These are phyloP conservation scores for Drosophila obscura DNA, from an alignment of 1,140 invertebrate genomes.

Conservation along the genomic window DNA sequence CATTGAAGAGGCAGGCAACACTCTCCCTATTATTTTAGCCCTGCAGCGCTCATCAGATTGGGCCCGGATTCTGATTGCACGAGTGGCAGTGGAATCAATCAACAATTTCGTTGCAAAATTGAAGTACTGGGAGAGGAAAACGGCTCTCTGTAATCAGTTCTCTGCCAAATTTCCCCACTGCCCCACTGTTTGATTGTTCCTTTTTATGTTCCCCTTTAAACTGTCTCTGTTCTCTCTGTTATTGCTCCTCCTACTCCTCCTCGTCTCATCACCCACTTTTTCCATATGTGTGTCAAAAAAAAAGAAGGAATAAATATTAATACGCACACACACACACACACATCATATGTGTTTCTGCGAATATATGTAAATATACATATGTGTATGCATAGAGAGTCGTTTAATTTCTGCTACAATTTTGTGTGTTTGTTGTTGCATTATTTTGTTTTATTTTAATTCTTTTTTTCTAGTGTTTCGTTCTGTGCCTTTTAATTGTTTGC, in stretches of 20 bases:
- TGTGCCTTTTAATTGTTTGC: constrained; percentile 79
- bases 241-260: no score
- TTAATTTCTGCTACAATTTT: constrained; percentile 62
- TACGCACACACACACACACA: constrained; percentile 19
- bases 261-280: not conserved
- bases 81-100: no score
- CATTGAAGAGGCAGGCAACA: no score
- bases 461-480: constrained; percentile 60
- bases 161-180: not conserved
- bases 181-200: constrained; percentile 2
- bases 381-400: constrained; percentile 31
- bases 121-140: not conserved
- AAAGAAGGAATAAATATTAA: constrained; percentile 53
- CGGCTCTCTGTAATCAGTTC: constrained; percentile 19
- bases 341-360: not conserved
- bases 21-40: no score
- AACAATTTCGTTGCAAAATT: constrained; percentile 18
- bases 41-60: no score
- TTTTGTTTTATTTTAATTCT: constrained; percentile 66
- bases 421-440: constrained; percentile 42
- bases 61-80: no score
- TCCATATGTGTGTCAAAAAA: constrained; percentile 51
- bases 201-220: constrained; percentile 7
- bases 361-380: not conserved
- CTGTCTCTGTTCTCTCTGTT: no score